These are phyloP conservation scores for Branchinecta lynchi DNA, from an alignment of 1,140 invertebrate species.

Conservation along the genomic window DNA sequence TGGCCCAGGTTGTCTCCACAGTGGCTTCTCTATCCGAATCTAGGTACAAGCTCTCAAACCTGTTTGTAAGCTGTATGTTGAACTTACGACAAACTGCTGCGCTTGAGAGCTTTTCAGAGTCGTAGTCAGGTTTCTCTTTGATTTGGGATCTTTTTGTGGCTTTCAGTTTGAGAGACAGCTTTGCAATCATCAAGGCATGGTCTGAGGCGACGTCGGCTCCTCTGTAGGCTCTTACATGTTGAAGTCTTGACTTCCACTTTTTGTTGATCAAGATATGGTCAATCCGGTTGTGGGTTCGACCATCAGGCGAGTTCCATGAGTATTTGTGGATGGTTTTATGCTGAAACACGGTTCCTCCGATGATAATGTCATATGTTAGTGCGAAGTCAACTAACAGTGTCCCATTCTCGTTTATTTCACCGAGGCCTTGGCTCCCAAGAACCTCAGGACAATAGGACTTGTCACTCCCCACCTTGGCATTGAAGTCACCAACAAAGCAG, in stretches of 20 bases:
- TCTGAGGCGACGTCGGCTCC: slow-evolving; percentile 7
- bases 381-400: slow-evolving; percentile 5
- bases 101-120: no score
- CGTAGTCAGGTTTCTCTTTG: no score
- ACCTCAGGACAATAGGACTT: slow-evolving; percentile 3
- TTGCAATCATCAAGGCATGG: no score
- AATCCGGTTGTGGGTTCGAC: slow-evolving; percentile 4
- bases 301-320: slow-evolving; percentile 1
- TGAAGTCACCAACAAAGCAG: no score
- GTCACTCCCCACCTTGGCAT: no score
- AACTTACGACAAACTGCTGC: slow-evolving; percentile 3
- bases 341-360: not conserved
- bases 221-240: not conserved
- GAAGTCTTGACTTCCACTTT: slow-evolving; percentile 4
- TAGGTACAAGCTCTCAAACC: slow-evolving; percentile 1
- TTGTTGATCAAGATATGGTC: slow-evolving; percentile 6
- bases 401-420: slow-evolving; percentile 5
- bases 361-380: not conserved
- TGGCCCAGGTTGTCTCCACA: no score
- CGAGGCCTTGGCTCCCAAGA: slow-evolving; percentile 1
- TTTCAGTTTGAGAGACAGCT: no score
- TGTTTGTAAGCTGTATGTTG: slow-evolving; percentile 6
- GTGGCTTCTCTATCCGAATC: not conserved
- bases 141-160: no score
- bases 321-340: not conserved